These are phyloP conservation scores for Dryobates pubescens DNA, from an alignment of 2,797 vertebrate species.

Conservation along the genomic window DNA sequence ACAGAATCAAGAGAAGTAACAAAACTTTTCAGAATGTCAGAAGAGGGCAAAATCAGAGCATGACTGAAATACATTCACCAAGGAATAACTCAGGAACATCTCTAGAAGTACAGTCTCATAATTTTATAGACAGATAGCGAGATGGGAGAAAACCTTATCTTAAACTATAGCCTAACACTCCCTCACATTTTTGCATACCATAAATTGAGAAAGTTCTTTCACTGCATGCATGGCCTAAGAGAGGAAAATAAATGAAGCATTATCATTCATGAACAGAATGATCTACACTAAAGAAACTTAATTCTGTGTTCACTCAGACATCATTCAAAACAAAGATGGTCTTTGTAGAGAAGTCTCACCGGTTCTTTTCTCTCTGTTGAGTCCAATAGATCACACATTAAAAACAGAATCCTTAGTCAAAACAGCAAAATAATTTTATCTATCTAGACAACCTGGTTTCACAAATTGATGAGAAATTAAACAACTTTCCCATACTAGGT, in stretches of 20 bases:
- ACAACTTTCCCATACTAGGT: conserved; percentile 22
- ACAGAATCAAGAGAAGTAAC: not conserved
- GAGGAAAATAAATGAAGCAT: not conserved
- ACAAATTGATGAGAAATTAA: conserved; percentile 58
- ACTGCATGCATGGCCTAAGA: not conserved
- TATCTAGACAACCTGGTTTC: not conserved
- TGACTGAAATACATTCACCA: not conserved
- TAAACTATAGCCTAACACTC: not conserved
- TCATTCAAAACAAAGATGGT: conserved; percentile 19
- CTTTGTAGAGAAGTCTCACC: not conserved
- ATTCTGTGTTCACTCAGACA: not conserved
- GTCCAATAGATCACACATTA: not conserved
- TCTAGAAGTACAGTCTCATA: not conserved
- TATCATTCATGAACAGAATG: not conserved
- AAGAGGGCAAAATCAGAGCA: not conserved
- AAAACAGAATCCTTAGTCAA: not conserved
- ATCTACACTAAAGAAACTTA: not conserved
- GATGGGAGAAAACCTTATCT: not conserved
- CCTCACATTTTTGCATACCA: not conserved
- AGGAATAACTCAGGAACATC: not conserved
- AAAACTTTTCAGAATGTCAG: not conserved
- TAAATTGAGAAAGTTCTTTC: not conserved
- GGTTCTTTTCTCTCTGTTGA: not conserved
- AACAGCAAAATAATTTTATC: conserved; percentile 8
- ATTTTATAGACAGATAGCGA: not conserved